Evolutionary conservation across 1,140 invertebrate genomes (phyloP).

Genomic region (Heterodera schachtii): DNA sequence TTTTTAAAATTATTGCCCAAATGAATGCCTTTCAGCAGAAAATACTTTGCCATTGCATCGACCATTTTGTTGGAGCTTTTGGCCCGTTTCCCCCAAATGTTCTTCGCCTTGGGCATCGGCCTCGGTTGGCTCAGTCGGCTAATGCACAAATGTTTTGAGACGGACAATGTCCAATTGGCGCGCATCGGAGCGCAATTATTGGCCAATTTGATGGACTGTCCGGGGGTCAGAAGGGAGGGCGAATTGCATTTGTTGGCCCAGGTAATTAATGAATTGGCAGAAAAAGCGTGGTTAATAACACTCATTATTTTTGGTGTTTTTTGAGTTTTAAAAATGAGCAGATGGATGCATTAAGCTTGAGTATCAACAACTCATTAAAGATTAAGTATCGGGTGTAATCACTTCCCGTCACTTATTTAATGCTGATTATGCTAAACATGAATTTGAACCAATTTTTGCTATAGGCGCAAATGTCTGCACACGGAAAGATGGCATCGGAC

Average conservation of each 20-base stretch:
- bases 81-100: not conserved
- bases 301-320: too few species aligned
- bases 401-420: too few species aligned
- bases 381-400: too few species aligned
- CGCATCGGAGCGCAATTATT: not conserved
- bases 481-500: too few species aligned
- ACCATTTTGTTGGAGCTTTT: conserved; percentile 3
- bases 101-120: not conserved
- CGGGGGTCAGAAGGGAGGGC: not conserved
- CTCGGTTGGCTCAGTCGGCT: not conserved
- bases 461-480: too few species aligned
- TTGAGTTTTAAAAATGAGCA: too few species aligned
- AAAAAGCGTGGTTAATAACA: too few species aligned
- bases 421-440: too few species aligned
- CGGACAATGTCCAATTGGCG: not conserved
- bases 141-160: conserved; percentile 10
- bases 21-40: not conserved
- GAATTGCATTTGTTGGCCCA: not conserved
- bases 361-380: too few species aligned
- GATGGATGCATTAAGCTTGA: too few species aligned
- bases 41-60: not conserved
- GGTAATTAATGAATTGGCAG: not conserved
- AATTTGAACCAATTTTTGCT: too few species aligned
- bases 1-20: too few species aligned
- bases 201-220: not conserved